Percentiles rank a stretch among this genome's conserved stretches.
phyloP scores from a whole-genome alignment of 2,888 invertebrate species.

The Cryptophagus acutangulus region DNA sequence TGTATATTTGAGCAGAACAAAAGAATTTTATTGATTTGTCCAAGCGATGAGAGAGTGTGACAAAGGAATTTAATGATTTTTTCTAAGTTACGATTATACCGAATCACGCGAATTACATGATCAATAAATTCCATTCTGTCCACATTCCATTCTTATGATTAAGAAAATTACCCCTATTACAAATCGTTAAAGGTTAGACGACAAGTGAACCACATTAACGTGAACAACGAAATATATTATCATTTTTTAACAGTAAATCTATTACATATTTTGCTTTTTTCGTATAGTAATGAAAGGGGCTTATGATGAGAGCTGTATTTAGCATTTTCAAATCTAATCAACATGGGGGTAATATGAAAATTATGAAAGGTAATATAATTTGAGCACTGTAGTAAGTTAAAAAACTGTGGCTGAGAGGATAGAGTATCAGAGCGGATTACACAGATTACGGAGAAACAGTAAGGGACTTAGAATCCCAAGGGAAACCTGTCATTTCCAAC shows the following conservation, averaged over 20 bases:
- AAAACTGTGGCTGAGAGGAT: constrained; percentile 38
- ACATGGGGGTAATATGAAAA: constrained; percentile 25
- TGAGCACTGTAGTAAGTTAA: constrained; percentile 36
- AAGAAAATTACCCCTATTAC: constrained; percentile 3
- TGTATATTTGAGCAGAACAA: too few relatives aligned
- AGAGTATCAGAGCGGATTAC: constrained; percentile 28
- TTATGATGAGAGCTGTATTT: too few relatives aligned
- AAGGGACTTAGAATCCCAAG: constrained; percentile 32
- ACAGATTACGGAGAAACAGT: constrained; percentile 31
- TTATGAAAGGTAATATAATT: constrained; percentile 38
- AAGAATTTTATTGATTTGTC: constrained; percentile 29
- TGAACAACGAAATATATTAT: too few relatives aligned
- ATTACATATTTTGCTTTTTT: too few relatives aligned
- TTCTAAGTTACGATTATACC: constrained; percentile 22
- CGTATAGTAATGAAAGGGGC: too few relatives aligned
- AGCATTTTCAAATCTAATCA: constrained; percentile 24
- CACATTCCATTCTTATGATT: constrained; percentile 6
- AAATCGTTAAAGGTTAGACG: too few relatives aligned
- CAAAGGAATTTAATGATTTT: constrained; percentile 35
- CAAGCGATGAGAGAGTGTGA: constrained; percentile 27
- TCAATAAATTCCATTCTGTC: constrained; percentile 27
- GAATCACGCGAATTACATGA: constrained; percentile 31
- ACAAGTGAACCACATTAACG: too few relatives aligned
- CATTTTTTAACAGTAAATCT: too few relatives aligned
- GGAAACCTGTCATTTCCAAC: constrained; percentile 30